Base-by-base conservation (phyloP, 2,797 vertebrate genomes). In the Merluccius polli region DNA sequence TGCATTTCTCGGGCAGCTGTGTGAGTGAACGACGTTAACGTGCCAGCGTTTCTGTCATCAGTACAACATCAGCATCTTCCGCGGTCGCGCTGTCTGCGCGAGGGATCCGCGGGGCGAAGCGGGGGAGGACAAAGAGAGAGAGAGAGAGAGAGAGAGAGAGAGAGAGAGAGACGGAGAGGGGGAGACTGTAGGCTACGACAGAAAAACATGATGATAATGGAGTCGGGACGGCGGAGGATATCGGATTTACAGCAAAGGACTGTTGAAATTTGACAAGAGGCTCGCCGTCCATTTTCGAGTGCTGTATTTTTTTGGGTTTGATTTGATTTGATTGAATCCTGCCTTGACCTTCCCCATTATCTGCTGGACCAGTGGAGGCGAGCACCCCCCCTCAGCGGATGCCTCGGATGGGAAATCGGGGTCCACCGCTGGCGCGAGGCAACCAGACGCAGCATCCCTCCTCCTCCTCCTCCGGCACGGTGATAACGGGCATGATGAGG, bases 11-110 rank as follows among this genome's bases (percentile, higher is more conserved):
- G 27, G 13, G 73, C 72, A 74, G 73, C 72, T 70, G 84, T 24
- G 77, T 69, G 48, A 77, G 84, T 72, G 75, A n/a, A n/a, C n/a
- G 4, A 72, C 87, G 80, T 38, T 87, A 88, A 78, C 83, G 88
- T 85, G 85, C 88, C 88, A 24, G 76, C 83, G 77, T 85, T 81
- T 71, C 86, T 88, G 88, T 91, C 88, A 91, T 92, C 88, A 89
- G 86, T 84, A 89, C 87, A 90, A 89, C 88, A 91, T 92, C 90
- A 92, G 88, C 88, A 90, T 90, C 89, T 88, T 91, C 86, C 84
- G 83, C 83, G 78, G 84, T 76, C 70, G 81, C 67, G 87, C 70
- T 38, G 21, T 41, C 71, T 73, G 48, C 30, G 29, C n/a, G 41
- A 52, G 71, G 36, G 72, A 73, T 18, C 38, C 78, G 80, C 86